Evolutionary conservation across 2,113 vertebrate genomes (phyloP).

Genomic region (Polyodon spathula): DNA sequence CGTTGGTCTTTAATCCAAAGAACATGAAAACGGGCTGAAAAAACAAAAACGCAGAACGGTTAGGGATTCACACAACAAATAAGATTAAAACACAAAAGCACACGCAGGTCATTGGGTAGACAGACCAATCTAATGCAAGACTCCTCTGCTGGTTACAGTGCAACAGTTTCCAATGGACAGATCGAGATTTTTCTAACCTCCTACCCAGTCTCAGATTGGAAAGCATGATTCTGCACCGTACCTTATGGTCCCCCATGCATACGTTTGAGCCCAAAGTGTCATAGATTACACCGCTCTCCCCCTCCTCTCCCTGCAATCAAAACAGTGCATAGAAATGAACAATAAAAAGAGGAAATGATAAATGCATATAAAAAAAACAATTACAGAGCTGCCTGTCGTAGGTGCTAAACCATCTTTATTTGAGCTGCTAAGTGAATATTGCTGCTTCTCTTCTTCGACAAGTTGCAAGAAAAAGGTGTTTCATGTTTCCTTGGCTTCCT

Average conservation of each 20-base stretch:
- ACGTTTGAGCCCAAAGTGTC: conserved; percentile 57
- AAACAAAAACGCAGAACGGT: conserved; percentile 15
- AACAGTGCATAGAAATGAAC: no score
- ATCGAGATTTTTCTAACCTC: no score
- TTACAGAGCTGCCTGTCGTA: no score
- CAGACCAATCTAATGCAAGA: background rate
- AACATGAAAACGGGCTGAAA: conserved; percentile 62
- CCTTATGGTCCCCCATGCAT: conserved; percentile 76
- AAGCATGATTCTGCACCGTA: conserved; percentile 16
- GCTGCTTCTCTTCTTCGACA: no score
- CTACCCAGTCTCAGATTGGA: no score
- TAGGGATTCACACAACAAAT: background rate
- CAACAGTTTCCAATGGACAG: no score
- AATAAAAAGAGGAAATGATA: no score
- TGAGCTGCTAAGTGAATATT: no score
- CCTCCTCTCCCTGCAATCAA: conserved; percentile 36
- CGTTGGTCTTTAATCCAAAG: conserved; percentile 53
- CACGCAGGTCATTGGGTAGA: background rate
- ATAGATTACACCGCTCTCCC: conserved; percentile 42
- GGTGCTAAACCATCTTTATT: no score
- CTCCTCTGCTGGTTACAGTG: background rate
- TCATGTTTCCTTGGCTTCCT: no score
- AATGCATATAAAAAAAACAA: background rate
- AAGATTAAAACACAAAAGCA: background rate
- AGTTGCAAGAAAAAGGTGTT: no score